Percentiles rank a stretch among this genome's conserved stretches.
Evolutionary conservation across 2,113 vertebrate genomes (phyloP).

Genomic region (Melospiza georgiana): DNA sequence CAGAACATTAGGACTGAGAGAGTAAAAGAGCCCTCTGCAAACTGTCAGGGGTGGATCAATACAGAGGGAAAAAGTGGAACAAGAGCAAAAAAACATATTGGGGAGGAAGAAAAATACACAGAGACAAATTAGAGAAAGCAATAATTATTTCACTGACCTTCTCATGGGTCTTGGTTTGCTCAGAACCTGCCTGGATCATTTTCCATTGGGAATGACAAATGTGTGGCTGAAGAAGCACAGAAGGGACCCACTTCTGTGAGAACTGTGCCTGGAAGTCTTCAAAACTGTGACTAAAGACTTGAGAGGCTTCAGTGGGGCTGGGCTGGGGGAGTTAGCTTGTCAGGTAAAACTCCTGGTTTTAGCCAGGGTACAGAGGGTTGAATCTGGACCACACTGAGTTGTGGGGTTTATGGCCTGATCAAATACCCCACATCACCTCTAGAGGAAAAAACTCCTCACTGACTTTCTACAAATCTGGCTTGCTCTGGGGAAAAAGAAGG

Average conservation of each 20-base stretch:
- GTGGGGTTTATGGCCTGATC: not conserved
- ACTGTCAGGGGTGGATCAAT: not conserved
- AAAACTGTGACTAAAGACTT: not conserved
- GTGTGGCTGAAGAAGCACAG: not conserved
- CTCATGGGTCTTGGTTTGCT: not conserved
- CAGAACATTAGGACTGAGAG: not conserved
- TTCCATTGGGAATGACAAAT: not conserved
- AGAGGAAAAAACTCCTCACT: not conserved
- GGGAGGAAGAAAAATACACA: not conserved
- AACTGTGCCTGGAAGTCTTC: slow-evolving; percentile 27
- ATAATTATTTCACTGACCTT: slow-evolving; percentile 25
- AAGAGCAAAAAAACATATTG: not conserved
- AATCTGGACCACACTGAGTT: not conserved
- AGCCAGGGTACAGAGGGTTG: not conserved
- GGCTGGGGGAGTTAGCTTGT: not conserved
- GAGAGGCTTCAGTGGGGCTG: not conserved
- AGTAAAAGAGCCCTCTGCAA: not conserved
- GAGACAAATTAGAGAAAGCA: not conserved
- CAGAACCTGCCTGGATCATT: not conserved
- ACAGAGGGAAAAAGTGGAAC: not conserved
- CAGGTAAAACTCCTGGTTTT: not conserved
- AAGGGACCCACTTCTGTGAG: not conserved
- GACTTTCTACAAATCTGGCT: not conserved
- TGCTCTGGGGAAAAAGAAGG: not conserved
- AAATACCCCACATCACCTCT: not conserved